phyloP scores from a whole-genome alignment of 1,140 invertebrate genomes.

The Eumaeus atala region DNA sequence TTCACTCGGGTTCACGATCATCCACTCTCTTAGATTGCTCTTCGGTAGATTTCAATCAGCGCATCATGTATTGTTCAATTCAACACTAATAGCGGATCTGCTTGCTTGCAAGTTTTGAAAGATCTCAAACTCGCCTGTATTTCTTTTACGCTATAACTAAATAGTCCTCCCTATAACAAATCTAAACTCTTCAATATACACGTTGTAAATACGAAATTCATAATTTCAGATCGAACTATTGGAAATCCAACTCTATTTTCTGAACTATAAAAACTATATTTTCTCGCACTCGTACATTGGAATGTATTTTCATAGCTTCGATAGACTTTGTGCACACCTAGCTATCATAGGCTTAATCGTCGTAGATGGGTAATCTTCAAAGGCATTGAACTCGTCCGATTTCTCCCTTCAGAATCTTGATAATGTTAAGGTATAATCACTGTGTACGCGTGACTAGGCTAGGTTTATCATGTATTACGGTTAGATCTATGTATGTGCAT shows the following conservation, averaged over 20 bases:
- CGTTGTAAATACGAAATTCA: conserved; percentile 58
- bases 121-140: conserved; percentile 17
- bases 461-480: conserved; percentile 57
- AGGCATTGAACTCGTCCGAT: conserved; percentile 36
- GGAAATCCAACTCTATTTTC: conserved; percentile 61
- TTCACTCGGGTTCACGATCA: conserved; percentile 30
- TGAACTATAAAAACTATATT: conserved; percentile 55
- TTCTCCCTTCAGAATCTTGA: conserved; percentile 45
- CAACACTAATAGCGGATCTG: conserved; percentile 19
- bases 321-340: conserved; percentile 50
- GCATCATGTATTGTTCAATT: conserved; percentile 56
- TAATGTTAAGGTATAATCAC: conserved; percentile 56
- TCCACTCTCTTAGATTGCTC: conserved; percentile 35
- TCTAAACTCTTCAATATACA: conserved; percentile 43
- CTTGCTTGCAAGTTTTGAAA: conserved; percentile 24
- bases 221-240: conserved; percentile 58
- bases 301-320: conserved; percentile 64
- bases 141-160: conserved; percentile 10
- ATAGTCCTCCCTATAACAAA: conserved; percentile 30
- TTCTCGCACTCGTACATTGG: conserved; percentile 52
- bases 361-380: conserved; percentile 34
- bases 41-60: conserved; percentile 41
- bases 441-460: conserved; percentile 66
- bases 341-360: conserved; percentile 32
- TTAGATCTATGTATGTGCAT: conserved; percentile 66